Percentiles rank a stretch among this genome's conserved stretches.
Evolutionary conservation across 2,888 invertebrate species (phyloP).

Genomic region (Melanchra persicariae): DNA sequence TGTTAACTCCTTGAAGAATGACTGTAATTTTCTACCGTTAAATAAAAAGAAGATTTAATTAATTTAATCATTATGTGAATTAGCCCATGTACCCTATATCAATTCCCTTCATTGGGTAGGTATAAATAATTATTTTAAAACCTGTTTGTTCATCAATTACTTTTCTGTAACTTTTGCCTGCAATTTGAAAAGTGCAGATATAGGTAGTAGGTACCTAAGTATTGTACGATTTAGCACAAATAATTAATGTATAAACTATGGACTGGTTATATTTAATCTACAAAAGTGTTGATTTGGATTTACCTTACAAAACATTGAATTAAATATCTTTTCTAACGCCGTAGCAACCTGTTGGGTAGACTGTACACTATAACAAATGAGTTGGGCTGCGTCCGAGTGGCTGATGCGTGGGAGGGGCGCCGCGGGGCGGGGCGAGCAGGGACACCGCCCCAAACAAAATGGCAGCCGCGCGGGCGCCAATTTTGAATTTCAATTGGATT

Average conservation of each 20-base stretch:
- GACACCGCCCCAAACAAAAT: slow-evolving; percentile 91
- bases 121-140: not conserved
- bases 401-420: slow-evolving; percentile 86
- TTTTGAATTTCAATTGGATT: slow-evolving; percentile 80
- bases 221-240: not conserved
- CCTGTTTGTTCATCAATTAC: not conserved
- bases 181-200: not conserved
- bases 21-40: not conserved
- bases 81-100: not conserved
- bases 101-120: too few relatives aligned
- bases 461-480: slow-evolving; percentile 91
- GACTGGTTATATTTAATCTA: not conserved
- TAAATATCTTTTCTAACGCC: slow-evolving; percentile 18
- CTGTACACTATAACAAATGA: slow-evolving; percentile 89
- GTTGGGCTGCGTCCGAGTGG: slow-evolving; percentile 90
- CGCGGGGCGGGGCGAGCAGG: slow-evolving; percentile 89
- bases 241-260: not conserved
- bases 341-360: slow-evolving; percentile 79
- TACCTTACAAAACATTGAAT: slow-evolving; percentile 1
- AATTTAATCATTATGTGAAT: not conserved
- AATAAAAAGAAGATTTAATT: not conserved
- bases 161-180: not conserved
- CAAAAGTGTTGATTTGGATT: not conserved
- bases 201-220: too few relatives aligned
- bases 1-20: not conserved